Evolutionary conservation across 1,140 invertebrate genomes (phyloP).

Genomic region (Battus philenor): DNA sequence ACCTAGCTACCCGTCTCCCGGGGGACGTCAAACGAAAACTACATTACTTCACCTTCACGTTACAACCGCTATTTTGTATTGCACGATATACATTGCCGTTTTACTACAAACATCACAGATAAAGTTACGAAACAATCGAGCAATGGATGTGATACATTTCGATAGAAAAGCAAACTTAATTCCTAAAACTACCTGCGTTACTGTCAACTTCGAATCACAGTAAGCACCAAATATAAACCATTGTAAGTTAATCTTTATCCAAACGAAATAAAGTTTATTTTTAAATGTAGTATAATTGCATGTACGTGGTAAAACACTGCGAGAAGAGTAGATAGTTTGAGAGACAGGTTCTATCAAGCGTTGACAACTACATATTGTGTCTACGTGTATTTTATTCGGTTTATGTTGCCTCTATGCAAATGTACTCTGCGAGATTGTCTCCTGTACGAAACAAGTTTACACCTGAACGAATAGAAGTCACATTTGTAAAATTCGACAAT

Average conservation of each 20-base stretch:
- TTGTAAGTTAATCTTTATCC: constrained; percentile 15
- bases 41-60: constrained; percentile 16
- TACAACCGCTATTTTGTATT: neutral
- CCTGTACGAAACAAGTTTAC: constrained; percentile 21
- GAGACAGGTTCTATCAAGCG: constrained; percentile 69
- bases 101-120: neutral
- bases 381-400: constrained; percentile 56
- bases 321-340: constrained; percentile 62
- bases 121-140: neutral
- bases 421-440: constrained; percentile 48
- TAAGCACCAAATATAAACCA: neutral
- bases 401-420: constrained; percentile 58
- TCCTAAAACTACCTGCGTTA: constrained; percentile 6
- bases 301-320: no score
- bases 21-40: constrained; percentile 37
- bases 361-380: constrained; percentile 70
- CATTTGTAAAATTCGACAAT: constrained; percentile 12
- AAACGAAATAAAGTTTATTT: no score
- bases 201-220: neutral
- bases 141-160: constrained; percentile 14
- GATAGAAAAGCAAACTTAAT: constrained; percentile 2
- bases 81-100: constrained; percentile 20
- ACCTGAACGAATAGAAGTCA: constrained; percentile 7
- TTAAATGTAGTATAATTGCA: no score
- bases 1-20: constrained; percentile 47